phyloP scores from a whole-genome alignment of 2,113 vertebrate species.

The Cathartes aura region DNA sequence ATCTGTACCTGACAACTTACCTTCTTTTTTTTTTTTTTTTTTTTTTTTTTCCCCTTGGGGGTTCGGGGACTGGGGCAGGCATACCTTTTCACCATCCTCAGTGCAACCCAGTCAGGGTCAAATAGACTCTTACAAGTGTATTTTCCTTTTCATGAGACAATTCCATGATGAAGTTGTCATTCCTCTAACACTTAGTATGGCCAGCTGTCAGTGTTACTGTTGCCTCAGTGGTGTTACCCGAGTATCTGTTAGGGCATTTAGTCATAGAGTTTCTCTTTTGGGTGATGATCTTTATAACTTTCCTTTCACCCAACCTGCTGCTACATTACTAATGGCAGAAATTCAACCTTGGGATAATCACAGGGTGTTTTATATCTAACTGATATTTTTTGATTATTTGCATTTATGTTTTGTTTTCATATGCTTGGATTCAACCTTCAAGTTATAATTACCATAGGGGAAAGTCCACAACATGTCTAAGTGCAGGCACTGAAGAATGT shows the following conservation, averaged over 20 bases:
- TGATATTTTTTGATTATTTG: background rate
- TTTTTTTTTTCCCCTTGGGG: too few species aligned
- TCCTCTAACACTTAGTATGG: background rate
- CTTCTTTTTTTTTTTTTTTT: background rate
- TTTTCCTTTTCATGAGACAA: background rate
- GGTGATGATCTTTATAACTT: background rate
- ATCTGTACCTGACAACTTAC: background rate
- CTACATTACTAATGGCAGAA: background rate
- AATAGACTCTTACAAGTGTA: background rate
- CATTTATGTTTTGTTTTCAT: background rate
- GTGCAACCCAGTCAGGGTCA: background rate
- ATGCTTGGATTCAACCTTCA: background rate
- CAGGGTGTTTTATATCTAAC: background rate
- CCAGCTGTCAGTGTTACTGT: background rate
- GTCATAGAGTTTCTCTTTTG: background rate
- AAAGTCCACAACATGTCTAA: background rate
- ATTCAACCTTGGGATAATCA: background rate
- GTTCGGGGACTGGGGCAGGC: fast-evolving
- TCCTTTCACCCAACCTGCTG: background rate
- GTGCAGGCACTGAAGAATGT: background rate
- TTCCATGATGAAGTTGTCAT: background rate
- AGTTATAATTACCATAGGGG: background rate
- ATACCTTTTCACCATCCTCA: background rate
- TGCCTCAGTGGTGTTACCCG: background rate
- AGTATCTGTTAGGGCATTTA: background rate